A percentile compares a stretch with the other conserved stretches of the same genome.
Evolutionary conservation across 2,888 invertebrate species (phyloP).

Genomic region (Drosophila neoperkinsi): DNA sequence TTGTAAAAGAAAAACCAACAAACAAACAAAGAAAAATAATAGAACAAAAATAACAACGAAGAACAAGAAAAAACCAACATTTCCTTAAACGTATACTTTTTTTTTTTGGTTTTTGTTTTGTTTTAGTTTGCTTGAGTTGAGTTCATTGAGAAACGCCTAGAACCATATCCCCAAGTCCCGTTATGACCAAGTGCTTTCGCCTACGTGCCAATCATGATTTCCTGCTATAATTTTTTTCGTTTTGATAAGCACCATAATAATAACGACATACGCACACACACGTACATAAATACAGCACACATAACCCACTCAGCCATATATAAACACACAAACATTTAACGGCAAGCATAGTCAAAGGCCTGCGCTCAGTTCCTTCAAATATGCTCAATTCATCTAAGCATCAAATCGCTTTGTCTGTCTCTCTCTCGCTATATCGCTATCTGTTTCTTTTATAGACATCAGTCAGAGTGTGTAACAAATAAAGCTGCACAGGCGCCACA

Average conservation of each 20-base stretch:
- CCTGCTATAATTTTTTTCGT: slow-evolving; percentile 47
- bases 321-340: slow-evolving; percentile 2
- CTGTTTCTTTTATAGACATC: slow-evolving; percentile 1
- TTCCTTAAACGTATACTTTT: slow-evolving; percentile 55
- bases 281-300: slow-evolving; percentile 13
- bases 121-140: slow-evolving; percentile 35
- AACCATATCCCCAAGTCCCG: slow-evolving; percentile 27
- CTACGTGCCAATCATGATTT: slow-evolving; percentile 41
- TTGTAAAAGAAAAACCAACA: slow-evolving; percentile 55
- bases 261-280: slow-evolving; percentile 16
- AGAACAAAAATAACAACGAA: slow-evolving; percentile 21
- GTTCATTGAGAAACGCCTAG: slow-evolving; percentile 38
- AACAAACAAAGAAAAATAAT: not conserved
- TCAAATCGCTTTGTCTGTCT: slow-evolving; percentile 30
- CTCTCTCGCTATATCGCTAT: slow-evolving; percentile 9
- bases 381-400: slow-evolving; percentile 26
- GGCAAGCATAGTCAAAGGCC: slow-evolving; percentile 20
- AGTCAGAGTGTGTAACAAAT: slow-evolving; percentile 21
- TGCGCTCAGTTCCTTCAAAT: slow-evolving; percentile 28
- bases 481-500: slow-evolving; percentile 56
- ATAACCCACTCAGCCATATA: slow-evolving; percentile 9
- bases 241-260: slow-evolving; percentile 34
- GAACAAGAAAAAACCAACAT: slow-evolving; percentile 63
- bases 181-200: slow-evolving; percentile 32
- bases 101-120: not conserved